phyloP scores from a whole-genome alignment of 2,888 invertebrate genomes.

The Acrobasis consociella region DNA sequence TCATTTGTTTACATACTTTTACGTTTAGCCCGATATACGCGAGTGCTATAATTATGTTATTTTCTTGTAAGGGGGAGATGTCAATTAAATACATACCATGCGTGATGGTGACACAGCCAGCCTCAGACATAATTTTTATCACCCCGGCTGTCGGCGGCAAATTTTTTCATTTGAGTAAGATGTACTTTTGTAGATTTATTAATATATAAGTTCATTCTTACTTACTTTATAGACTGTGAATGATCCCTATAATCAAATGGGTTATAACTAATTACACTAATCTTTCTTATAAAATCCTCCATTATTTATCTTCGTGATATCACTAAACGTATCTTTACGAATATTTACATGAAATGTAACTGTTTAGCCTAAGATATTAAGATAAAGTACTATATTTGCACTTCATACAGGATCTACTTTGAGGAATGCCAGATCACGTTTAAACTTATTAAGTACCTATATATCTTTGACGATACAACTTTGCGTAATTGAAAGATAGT shows the following conservation, averaged over 20 bases:
- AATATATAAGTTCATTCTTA: not conserved
- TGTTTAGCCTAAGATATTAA: slow-evolving; percentile 8
- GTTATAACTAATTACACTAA: slow-evolving; percentile 17
- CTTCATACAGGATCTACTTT: not conserved
- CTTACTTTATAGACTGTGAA: slow-evolving; percentile 16
- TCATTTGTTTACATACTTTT: too few species aligned
- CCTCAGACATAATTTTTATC: too few species aligned
- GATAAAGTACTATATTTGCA: slow-evolving; percentile 13
- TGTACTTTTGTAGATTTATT: too few species aligned
- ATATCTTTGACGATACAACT: not conserved
- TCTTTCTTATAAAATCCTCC: slow-evolving; percentile 14
- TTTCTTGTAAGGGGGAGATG: too few species aligned
- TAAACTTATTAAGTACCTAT: not conserved
- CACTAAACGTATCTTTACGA: slow-evolving; percentile 4
- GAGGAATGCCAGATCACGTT: slow-evolving; percentile 13
- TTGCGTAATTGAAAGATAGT: slow-evolving; percentile 10
- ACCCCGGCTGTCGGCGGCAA: too few species aligned
- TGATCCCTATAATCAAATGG: slow-evolving; percentile 12
- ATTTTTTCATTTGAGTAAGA: too few species aligned
- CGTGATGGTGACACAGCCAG: too few species aligned
- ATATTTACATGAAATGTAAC: slow-evolving; percentile 7
- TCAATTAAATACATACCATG: too few species aligned
- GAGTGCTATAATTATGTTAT: too few species aligned
- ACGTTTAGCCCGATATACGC: too few species aligned
- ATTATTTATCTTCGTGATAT: slow-evolving; percentile 6